Evolutionary conservation across 2,113 vertebrate genomes (phyloP), one percentile per base, ranked within the genome.

Genomic region (Atractosteus spatula): DNA sequence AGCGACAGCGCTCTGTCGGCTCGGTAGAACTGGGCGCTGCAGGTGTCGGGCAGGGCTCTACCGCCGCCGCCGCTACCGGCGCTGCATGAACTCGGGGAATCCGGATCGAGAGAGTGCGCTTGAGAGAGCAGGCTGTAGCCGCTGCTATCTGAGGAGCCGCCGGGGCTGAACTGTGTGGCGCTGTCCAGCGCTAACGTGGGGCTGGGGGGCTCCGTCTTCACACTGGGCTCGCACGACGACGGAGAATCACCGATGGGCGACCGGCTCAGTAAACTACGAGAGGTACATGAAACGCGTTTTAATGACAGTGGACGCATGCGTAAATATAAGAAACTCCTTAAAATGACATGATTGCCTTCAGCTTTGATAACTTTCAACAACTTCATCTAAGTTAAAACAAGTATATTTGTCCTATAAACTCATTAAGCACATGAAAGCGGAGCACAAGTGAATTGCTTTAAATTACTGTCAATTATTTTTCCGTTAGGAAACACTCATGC

Each of bases 81-180:
- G 12, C 74, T 77, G 3, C 71, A 74, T 41, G 80, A 69, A 1
- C 78, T 57, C 0, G 85, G 87, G 10, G 88, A 90, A 70, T 83
- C 79, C 0, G 83, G 82, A 10, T 77, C 80, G 2, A 79, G 73
- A 0, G 82, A 83, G 54, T 71, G 78, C 16, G 66, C 77, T 45
- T 82, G 78, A 8, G 86, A 83, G 74, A 86, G 82, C 4, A 88
- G 70, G 41, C 85, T 76, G 77, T 81, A 87, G 2, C 77, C 75
- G 71, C 87, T 86, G 80, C 84, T 86, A 16, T 88, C 84, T 3
- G 86, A 87, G 0, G 79, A 77, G 29, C 79, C 78, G 47, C 84
- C 69, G 0, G 86, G 84, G 75, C 87, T 89, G 65, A 86, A 81
- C 3, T 85, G 74, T 0, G 77, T 66, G 47, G 77, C 7, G 2